Conservation (phyloP, 2,113 vertebrate species). For the Aegotheles bennettii region DNA sequence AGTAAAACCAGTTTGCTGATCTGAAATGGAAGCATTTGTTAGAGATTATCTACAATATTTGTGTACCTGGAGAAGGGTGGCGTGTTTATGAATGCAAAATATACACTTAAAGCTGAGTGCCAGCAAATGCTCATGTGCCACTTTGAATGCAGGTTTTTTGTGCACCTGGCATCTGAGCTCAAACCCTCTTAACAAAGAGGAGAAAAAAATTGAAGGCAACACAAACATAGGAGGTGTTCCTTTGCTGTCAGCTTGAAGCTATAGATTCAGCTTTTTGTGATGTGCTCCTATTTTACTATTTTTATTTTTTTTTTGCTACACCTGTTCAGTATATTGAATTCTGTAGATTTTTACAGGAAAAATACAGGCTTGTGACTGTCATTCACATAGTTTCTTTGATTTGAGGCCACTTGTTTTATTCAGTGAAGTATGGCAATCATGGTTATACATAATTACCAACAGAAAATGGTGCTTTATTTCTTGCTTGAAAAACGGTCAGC, state of each 20-base stretch:
- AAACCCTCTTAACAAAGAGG: slow-evolving; percentile 30
- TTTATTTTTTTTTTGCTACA: not conserved
- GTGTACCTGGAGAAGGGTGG: slow-evolving; percentile 9
- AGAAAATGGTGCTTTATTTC: slow-evolving; percentile 39
- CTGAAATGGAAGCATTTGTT: slow-evolving; percentile 14
- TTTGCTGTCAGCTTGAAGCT: not conserved
- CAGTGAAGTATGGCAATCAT: slow-evolving; percentile 19
- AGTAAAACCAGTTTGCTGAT: not conserved
- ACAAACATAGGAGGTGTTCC: slow-evolving; percentile 21
- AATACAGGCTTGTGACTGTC: slow-evolving; percentile 6
- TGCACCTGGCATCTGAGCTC: slow-evolving; percentile 28
- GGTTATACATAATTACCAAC: slow-evolving; percentile 38
- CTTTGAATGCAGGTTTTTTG: slow-evolving; percentile 38
- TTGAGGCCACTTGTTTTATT: slow-evolving; percentile 15
- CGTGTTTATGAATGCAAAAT: slow-evolving; percentile 51
- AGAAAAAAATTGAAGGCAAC: slow-evolving; percentile 2
- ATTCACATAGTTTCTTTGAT: not conserved
- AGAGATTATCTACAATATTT: slow-evolving; percentile 40
- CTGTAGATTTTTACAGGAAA: slow-evolving; percentile 8
- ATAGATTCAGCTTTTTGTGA: not conserved
- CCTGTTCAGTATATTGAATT: not conserved
- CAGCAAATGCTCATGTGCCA: slow-evolving; percentile 22
- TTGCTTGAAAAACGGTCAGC: slow-evolving; percentile 16
- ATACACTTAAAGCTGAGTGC: slow-evolving; percentile 6
- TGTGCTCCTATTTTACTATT: not conserved